Evolutionary conservation across 2,113 vertebrate species (phyloP), one percentile per base, ranked within the genome.

Genomic region (Rutilus rutilus): DNA sequence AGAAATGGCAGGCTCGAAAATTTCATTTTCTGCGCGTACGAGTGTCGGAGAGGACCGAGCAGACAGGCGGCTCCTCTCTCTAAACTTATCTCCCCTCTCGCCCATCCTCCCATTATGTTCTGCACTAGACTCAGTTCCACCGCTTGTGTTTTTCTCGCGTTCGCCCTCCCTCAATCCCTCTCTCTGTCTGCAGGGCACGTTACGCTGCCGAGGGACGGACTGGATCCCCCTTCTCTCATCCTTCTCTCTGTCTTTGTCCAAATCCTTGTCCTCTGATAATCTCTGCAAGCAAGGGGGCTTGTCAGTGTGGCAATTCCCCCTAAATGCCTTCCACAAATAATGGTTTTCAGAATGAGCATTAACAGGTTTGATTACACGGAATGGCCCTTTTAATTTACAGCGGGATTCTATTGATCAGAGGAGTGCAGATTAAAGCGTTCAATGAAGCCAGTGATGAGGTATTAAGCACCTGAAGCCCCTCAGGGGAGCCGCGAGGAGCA

Each of bases 371-470:
- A 99, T 99, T 98, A 98, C 97, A 97, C 87, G 95, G 95, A 98
- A 97, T 97, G 96, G 97, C 96, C 96, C 96, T 98, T 99, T 99
- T 99, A 97, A 99, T 99, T 99, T 99, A 98, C 97, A 97, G 96
- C 96, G 94, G 95, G 96, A 96, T 96, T 93, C 95, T 98, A 99
- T 99, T 98, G 98, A 99, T 99, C 97, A 99, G 96, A 96, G 94
- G 94, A 97, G 97, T 95, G 96, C 96, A 99, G 98, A 99, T 99
- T 99, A 98, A 98, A 98, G 97, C 97, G 97, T 97, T 99, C 98
- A 99, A 99, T 99, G 97, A 97, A 99, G 98, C 97, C 95, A 92
- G 97, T 99, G 98, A 99, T 99, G 97, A 99, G 98, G 98, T 99
- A 99, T 99, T 99, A 99, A 98, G 93, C 97, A 96, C 96, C 96